Evolutionary conservation across 2,888 invertebrate species (phyloP).

Genomic region (Lysandra bellargus): DNA sequence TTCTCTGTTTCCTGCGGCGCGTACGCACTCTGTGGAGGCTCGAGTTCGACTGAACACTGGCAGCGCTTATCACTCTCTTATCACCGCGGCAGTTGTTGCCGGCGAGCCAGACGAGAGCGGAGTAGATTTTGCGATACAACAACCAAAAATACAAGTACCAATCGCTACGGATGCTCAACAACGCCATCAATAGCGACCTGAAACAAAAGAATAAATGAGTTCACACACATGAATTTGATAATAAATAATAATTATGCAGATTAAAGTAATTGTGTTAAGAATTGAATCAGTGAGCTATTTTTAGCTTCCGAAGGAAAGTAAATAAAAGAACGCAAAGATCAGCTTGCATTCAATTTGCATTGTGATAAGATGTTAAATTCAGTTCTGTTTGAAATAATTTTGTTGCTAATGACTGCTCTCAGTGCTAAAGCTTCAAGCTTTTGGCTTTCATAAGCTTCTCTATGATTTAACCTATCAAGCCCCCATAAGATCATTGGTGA

Average conservation of each 20-base stretch:
- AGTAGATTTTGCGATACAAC: slow-evolving; percentile 72
- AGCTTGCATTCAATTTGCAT: not conserved
- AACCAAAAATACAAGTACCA: slow-evolving; percentile 69
- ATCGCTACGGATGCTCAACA: slow-evolving; percentile 67
- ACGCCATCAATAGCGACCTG: slow-evolving; percentile 76
- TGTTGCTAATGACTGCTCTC: no score
- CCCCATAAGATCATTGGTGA: no score
- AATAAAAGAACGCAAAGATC: not conserved
- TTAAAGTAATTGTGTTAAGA: not conserved
- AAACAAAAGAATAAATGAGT: slow-evolving; percentile 49
- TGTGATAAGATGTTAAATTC: no score
- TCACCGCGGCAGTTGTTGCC: slow-evolving; percentile 75
- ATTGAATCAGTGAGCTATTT: not conserved
- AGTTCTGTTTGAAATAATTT: no score
- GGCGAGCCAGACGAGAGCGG: slow-evolving; percentile 70
- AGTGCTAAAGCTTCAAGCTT: no score
- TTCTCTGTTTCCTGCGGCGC: slow-evolving; percentile 67
- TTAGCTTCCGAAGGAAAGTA: not conserved
- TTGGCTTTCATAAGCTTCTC: no score
- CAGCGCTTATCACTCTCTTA: slow-evolving; percentile 75
- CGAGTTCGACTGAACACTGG: slow-evolving; percentile 65
- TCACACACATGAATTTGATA: not conserved
- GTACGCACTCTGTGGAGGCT: slow-evolving; percentile 73
- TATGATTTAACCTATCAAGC: no score
- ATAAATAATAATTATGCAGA: not conserved